phyloP scores from a whole-genome alignment of 92 coral and sea anemone genomes.

The Micromussa lordhowensis region DNA sequence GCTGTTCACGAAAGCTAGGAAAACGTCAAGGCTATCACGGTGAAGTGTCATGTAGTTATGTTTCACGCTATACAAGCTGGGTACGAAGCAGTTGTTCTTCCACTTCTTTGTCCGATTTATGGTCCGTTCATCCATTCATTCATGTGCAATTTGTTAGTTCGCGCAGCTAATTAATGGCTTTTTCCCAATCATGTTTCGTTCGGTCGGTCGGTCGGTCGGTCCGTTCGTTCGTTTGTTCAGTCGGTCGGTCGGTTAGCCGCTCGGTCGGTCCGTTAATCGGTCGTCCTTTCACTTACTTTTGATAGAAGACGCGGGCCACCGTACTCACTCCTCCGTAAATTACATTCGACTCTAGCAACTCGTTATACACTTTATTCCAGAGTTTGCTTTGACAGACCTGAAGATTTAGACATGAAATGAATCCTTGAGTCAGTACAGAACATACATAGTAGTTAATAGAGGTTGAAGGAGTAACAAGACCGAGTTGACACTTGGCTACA shows the following conservation, averaged over 20 bases:
- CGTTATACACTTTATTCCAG: constrained; percentile 76
- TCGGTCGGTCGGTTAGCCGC: background rate
- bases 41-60: too few relatives aligned
- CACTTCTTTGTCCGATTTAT: too few relatives aligned
- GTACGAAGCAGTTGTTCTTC: too few relatives aligned
- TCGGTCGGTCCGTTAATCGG: background rate
- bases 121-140: too few relatives aligned
- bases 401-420: background rate
- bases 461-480: background rate
- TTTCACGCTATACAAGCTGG: too few relatives aligned
- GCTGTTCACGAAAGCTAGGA: background rate
- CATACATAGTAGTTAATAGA: too few relatives aligned
- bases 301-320: constrained; percentile 76
- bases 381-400: constrained; percentile 75
- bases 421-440: background rate
- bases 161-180: too few relatives aligned
- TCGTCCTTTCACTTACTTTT: constrained; percentile 60
- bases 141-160: too few relatives aligned
- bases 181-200: too few relatives aligned
- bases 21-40: too few relatives aligned
- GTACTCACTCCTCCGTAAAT: constrained; percentile 60
- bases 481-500: background rate
- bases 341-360: constrained; percentile 52
- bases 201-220: background rate
- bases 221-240: background rate